These are phyloP conservation scores for Catocala sponsa DNA, from an alignment of 2,888 invertebrate genomes.

Conservation along the genomic window DNA sequence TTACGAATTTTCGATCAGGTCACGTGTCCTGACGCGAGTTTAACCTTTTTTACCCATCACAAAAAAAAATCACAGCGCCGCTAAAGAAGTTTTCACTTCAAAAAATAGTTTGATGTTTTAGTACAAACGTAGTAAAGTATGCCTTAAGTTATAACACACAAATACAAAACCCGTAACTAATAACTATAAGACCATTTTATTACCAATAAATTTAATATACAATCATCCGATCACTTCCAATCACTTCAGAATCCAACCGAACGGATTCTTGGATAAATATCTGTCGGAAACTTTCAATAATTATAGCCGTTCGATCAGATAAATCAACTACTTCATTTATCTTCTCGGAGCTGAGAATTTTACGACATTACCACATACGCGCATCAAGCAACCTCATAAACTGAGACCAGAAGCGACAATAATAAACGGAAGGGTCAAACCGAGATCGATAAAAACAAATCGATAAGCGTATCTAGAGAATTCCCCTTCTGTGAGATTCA, in stretches of 20 bases:
- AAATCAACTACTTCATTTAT: constrained; percentile 51
- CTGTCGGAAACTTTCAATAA: constrained; percentile 21
- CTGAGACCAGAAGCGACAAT: constrained; percentile 33
- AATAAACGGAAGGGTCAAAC: constrained; percentile 40
- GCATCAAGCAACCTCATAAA: constrained; percentile 41
- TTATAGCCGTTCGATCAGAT: constrained; percentile 35
- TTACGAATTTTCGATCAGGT: too few relatives aligned
- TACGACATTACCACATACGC: constrained; percentile 30
- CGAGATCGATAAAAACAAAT: constrained; percentile 58
- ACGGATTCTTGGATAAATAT: constrained; percentile 31
- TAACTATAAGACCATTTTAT: neutral
- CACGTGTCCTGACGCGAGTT: too few relatives aligned
- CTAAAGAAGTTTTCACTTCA: too few relatives aligned
- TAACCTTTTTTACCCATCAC: too few relatives aligned
- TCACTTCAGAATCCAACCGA: constrained; percentile 14
- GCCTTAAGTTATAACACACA: too few relatives aligned
- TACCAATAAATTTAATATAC: constrained; percentile 13
- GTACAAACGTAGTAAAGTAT: too few relatives aligned
- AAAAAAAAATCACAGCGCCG: too few relatives aligned
- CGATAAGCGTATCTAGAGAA: constrained; percentile 61
- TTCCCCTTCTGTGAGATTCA: constrained; percentile 55
- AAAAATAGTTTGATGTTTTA: too few relatives aligned
- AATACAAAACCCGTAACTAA: neutral
- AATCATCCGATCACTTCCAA: constrained; percentile 4
- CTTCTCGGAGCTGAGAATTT: constrained; percentile 41